A percentile compares a stretch with the other conserved stretches of the same genome.
Conservation (phyloP, 37 sponge, comb jelly and placozoan genomes). For the Beroe ovata region DNA sequence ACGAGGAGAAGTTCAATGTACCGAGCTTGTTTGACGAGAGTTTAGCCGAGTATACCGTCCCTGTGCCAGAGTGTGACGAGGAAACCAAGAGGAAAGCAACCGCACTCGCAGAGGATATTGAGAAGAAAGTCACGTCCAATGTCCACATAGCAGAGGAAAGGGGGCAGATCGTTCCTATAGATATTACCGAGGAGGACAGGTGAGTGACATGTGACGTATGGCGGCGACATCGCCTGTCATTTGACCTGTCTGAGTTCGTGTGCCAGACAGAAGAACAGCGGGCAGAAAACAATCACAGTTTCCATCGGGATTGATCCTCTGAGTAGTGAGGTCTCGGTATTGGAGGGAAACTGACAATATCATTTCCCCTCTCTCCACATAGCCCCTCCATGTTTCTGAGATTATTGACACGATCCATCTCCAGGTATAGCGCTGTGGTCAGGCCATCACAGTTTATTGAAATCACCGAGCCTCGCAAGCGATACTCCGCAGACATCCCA, state of each 20-base stretch:
- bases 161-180: slow-evolving; percentile 49
- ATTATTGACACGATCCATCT: no score
- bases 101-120: slow-evolving; percentile 42
- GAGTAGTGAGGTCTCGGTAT: not conserved
- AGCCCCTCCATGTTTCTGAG: not conserved
- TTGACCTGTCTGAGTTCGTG: not conserved
- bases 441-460: slow-evolving; percentile 32
- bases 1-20: slow-evolving; percentile 64
- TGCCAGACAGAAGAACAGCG: not conserved
- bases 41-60: slow-evolving; percentile 43
- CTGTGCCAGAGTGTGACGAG: slow-evolving; percentile 66
- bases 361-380: not conserved
- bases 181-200: slow-evolving; percentile 49
- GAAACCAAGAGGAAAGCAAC: slow-evolving; percentile 43
- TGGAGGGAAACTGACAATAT: not conserved
- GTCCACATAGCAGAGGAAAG: slow-evolving; percentile 56
- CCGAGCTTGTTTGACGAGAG: slow-evolving; percentile 29
- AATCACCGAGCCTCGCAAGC: slow-evolving; percentile 7
- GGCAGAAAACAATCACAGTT: not conserved
- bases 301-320: not conserved
- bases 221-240: not conserved
- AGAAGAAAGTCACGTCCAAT: slow-evolving; percentile 62
- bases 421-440: slow-evolving; percentile 45
- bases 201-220: no score
- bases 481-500: slow-evolving; percentile 42